Evolutionary conservation across 2,113 vertebrate species (phyloP).

Genomic region (Phoenicopterus ruber): DNA sequence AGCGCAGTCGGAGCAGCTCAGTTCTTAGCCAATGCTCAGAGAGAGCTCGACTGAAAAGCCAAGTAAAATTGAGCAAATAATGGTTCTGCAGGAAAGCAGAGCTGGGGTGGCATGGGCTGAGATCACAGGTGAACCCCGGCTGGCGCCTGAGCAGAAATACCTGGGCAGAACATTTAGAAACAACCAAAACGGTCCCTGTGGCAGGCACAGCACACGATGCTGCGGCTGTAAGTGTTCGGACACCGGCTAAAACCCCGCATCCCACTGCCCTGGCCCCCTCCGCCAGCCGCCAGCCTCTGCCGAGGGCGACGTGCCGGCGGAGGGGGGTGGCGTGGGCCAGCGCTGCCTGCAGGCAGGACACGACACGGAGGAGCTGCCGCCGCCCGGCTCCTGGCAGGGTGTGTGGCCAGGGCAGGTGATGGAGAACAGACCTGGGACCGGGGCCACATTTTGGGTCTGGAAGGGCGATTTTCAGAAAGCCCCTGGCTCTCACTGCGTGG

Average conservation of each 20-base stretch:
- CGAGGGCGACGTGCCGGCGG: not conserved
- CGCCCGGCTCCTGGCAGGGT: not conserved
- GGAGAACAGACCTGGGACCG: not conserved
- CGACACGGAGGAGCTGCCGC: not conserved
- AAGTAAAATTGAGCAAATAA: not conserved
- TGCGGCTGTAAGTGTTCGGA: not conserved
- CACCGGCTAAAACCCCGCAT: not conserved
- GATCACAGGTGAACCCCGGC: not conserved
- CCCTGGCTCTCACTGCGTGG: not conserved
- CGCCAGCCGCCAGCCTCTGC: fast-evolving
- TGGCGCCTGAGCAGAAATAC: not conserved
- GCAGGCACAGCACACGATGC: not conserved
- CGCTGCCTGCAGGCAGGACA: not conserved
- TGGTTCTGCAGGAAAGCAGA: not conserved
- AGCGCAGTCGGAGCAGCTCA: not conserved
- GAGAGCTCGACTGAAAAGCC: not conserved
- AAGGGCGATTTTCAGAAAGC: not conserved
- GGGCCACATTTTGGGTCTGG: not conserved
- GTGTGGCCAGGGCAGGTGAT: not conserved
- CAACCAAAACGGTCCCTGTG: fast-evolving
- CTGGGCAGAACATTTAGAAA: not conserved
- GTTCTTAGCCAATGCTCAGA: not conserved
- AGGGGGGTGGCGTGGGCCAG: not conserved
- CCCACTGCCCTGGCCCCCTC: not conserved
- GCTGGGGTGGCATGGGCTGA: not conserved